Evolutionary conservation across 2,113 vertebrate species (phyloP).

Genomic region (Brachypodius melanocephalos): DNA sequence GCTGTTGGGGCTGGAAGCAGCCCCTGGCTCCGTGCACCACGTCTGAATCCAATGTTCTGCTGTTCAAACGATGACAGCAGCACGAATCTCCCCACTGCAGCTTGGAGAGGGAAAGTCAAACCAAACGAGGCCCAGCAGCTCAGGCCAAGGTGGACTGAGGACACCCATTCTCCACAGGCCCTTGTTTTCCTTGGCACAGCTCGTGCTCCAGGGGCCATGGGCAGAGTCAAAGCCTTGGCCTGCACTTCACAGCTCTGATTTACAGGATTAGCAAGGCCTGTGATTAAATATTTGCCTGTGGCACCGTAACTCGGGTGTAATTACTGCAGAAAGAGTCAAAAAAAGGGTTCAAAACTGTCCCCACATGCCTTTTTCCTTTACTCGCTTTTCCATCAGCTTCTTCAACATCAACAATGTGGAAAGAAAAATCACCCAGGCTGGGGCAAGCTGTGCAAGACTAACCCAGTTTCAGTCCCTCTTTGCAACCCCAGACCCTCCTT

Average conservation of each 20-base stretch:
- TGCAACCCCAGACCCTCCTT: background rate
- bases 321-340: slow-evolving; percentile 12
- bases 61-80: slow-evolving; percentile 29
- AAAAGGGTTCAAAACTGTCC: slow-evolving; percentile 6
- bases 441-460: background rate
- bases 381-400: slow-evolving; percentile 22
- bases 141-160: slow-evolving; percentile 55
- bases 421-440: background rate
- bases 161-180: slow-evolving; percentile 25
- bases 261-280: slow-evolving; percentile 41
- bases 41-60: slow-evolving; percentile 35
- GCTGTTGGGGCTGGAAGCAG: slow-evolving; percentile 13
- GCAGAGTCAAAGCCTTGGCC: slow-evolving; percentile 28
- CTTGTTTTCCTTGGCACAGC: slow-evolving; percentile 50
- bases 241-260: slow-evolving; percentile 44
- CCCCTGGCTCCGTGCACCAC: slow-evolving; percentile 4
- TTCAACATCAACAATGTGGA: background rate
- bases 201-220: background rate
- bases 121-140: background rate
- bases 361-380: background rate
- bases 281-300: slow-evolving; percentile 61
- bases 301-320: slow-evolving; percentile 44
- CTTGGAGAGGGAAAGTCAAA: slow-evolving; percentile 11
- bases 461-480: background rate
- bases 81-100: slow-evolving; percentile 22